Evolutionary conservation across 23 tunicate species (phyloP).

Genomic region (Styela plicata): DNA sequence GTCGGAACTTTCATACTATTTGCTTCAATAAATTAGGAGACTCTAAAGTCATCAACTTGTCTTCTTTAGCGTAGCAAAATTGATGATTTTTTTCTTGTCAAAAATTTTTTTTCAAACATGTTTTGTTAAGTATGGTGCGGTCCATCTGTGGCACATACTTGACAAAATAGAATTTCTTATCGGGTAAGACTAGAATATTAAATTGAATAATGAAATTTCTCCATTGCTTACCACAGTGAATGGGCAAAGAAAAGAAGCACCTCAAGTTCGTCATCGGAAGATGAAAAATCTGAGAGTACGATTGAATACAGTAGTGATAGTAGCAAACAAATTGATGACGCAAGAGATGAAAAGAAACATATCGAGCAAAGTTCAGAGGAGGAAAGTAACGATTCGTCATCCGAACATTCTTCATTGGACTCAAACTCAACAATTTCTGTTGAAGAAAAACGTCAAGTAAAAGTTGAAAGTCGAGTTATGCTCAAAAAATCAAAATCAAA

Average conservation of each 20-base stretch:
- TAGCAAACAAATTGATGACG: conserved; percentile 15
- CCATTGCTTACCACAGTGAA: neutral
- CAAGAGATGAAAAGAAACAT: neutral
- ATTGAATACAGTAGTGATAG: conserved; percentile 80
- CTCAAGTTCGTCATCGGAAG: neutral
- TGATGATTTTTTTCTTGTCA: too few species aligned
- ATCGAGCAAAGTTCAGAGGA: conserved; percentile 13
- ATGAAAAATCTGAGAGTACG: conserved; percentile 27
- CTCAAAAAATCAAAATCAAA: neutral
- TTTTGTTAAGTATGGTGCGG: too few species aligned
- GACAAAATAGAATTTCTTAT: too few species aligned
- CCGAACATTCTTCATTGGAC: neutral
- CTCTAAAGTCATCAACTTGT: too few species aligned
- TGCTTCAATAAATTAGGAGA: too few species aligned
- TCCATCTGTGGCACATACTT: too few species aligned
- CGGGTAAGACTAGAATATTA: too few species aligned
- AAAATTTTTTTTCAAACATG: too few species aligned
- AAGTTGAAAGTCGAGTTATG: neutral
- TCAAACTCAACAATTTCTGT: neutral
- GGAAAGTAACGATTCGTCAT: conserved; percentile 18
- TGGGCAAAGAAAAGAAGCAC: neutral
- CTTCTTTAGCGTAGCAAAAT: too few species aligned
- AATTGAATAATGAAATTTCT: too few species aligned
- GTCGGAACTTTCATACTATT: too few species aligned
- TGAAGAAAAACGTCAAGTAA: neutral